Percentiles rank a stretch among this genome's conserved stretches.
phyloP scores from a whole-genome alignment of 2,888 invertebrate genomes.

The Chirona hameri region DNA sequence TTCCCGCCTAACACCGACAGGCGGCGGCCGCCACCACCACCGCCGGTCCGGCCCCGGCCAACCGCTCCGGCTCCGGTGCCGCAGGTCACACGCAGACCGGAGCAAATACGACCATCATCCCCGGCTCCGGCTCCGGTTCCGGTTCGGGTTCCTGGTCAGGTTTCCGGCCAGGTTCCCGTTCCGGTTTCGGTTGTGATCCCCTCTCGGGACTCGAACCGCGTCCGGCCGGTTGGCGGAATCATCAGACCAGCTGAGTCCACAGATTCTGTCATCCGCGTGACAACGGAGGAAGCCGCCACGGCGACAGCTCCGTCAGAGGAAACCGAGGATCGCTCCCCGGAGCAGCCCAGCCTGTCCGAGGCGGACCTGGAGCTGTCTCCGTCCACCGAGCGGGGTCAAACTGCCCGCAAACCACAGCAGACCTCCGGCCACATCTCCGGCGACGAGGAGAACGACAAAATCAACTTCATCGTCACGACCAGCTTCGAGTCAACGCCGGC shows the following conservation, averaged over 20 bases:
- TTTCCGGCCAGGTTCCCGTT: too few relatives aligned
- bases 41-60: constrained; percentile 24
- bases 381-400: not conserved
- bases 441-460: constrained; percentile 24
- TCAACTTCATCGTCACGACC: constrained; percentile 1
- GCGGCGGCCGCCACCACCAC: constrained; percentile 25
- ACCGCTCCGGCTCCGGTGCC: not conserved
- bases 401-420: not conserved
- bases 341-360: not conserved
- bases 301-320: not conserved
- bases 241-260: not conserved
- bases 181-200: not conserved
- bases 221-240: not conserved
- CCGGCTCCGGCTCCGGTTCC: constrained; percentile 29
- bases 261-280: not conserved
- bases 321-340: not conserved
- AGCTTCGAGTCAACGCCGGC: not conserved
- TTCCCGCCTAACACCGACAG: constrained; percentile 26
- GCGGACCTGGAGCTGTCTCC: not conserved
- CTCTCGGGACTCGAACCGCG: not conserved
- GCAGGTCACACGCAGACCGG: not conserved
- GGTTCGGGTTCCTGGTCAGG: too few relatives aligned
- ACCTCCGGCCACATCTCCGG: not conserved
- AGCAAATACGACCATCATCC: not conserved
- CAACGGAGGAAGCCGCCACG: not conserved